Conservation (phyloP, 2,888 invertebrate species). For the Cordilura impudica region DNA sequence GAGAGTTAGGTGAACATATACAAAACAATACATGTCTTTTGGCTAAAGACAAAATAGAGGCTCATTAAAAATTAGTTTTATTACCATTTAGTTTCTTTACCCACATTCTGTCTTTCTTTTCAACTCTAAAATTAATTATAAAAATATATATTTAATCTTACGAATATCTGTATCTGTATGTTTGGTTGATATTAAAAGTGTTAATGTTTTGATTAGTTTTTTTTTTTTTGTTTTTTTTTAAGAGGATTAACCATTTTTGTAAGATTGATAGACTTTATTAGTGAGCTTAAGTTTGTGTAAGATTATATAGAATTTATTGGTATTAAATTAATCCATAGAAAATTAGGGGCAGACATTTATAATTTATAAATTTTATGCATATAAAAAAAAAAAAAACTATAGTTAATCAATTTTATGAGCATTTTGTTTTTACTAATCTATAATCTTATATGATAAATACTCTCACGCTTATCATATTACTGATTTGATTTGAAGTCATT, state of each 20-base stretch:
- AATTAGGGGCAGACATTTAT: background rate
- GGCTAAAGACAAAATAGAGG: slow-evolving; percentile 8
- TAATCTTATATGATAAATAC: too few relatives aligned
- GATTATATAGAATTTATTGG: background rate
- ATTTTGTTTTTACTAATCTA: too few relatives aligned
- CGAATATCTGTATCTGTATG: slow-evolving; percentile 1
- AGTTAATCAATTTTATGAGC: too few relatives aligned
- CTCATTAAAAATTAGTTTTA: slow-evolving; percentile 53
- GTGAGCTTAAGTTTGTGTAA: background rate
- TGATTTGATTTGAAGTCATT: too few relatives aligned
- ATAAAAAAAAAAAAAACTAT: too few relatives aligned
- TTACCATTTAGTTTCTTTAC: slow-evolving; percentile 35
- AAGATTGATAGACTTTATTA: background rate
- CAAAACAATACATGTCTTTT: slow-evolving; percentile 1
- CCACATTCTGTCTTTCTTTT: background rate
- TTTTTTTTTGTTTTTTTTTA: background rate
- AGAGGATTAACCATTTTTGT: background rate
- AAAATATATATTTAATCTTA: background rate
- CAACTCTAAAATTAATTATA: background rate
- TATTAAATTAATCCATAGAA: background rate
- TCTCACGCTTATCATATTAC: too few relatives aligned
- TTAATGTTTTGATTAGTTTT: slow-evolving; percentile 15
- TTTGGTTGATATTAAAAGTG: slow-evolving; percentile 6
- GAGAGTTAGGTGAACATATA: slow-evolving; percentile 15
- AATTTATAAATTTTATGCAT: background rate